Conservation (phyloP, 2,113 vertebrate genomes). For the Pomatostomus ruficeps region DNA sequence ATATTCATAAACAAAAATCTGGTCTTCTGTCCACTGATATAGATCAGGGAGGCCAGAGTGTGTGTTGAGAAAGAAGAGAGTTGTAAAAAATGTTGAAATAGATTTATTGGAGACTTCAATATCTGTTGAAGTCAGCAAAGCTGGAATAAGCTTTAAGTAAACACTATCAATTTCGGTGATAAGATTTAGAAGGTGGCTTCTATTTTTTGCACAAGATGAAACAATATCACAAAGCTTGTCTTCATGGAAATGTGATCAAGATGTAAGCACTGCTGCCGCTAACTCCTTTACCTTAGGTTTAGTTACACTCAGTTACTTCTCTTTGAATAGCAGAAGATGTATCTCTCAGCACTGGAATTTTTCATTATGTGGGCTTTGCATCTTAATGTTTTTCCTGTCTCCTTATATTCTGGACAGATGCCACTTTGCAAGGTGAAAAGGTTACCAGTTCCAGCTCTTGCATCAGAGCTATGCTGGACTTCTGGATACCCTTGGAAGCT, state of each 20-base stretch:
- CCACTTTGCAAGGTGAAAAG: constrained; percentile 52
- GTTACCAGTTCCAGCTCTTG: background rate
- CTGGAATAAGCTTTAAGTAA: constrained; percentile 61
- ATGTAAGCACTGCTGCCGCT: background rate
- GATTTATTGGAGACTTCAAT: constrained; percentile 61
- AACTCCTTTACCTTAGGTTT: constrained; percentile 2
- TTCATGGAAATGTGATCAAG: constrained; percentile 42
- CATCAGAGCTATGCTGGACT: background rate
- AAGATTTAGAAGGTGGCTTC: constrained; percentile 55
- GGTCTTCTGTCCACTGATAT: constrained; percentile 20
- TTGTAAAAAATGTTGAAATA: constrained; percentile 30
- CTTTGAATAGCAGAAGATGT: background rate
- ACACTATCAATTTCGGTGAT: constrained; percentile 56
- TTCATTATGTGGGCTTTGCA: constrained; percentile 27
- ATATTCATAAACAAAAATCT: constrained; percentile 53
- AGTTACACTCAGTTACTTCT: background rate
- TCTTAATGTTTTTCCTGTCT: constrained; percentile 29
- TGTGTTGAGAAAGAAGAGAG: constrained; percentile 4
- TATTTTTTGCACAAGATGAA: background rate
- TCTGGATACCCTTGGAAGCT: background rate
- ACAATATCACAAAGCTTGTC: constrained; percentile 27
- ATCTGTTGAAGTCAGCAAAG: constrained; percentile 60
- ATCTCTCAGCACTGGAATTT: background rate
- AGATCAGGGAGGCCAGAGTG: constrained; percentile 38
- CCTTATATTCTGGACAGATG: constrained; percentile 3